A percentile compares a stretch with the other conserved stretches of the same genome.
These are phyloP conservation scores for Diplazon laetatorius DNA, from an alignment of 2,888 invertebrate species.

Conservation along the genomic window DNA sequence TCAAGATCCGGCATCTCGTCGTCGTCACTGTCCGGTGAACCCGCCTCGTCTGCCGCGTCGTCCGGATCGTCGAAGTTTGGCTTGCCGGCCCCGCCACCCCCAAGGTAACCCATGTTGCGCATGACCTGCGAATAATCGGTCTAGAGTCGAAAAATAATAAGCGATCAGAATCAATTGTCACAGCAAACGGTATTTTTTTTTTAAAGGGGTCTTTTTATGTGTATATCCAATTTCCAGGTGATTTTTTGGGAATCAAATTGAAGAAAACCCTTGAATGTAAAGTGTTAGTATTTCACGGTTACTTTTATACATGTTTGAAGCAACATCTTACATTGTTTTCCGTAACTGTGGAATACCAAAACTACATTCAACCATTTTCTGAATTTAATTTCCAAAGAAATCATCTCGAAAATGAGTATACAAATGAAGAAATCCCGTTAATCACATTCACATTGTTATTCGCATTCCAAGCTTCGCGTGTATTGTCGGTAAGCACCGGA, in stretches of 20 bases:
- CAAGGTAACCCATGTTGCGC: constrained; percentile 88
- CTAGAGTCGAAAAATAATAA: constrained; percentile 19
- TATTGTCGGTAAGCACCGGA: background rate
- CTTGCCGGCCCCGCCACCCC: constrained; percentile 85
- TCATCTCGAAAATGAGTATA: no score
- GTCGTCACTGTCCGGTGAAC: constrained; percentile 84
- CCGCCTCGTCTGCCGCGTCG: constrained; percentile 87
- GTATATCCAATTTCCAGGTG: background rate
- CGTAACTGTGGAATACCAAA: no score
- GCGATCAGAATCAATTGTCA: constrained; percentile 22
- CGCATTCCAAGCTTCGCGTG: background rate
- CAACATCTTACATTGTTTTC: no score
- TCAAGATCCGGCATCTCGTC: constrained; percentile 91
- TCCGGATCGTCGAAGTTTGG: constrained; percentile 90
- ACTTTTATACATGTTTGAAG: no score
- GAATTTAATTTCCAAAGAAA: no score
- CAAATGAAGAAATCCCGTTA: no score
- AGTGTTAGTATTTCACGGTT: no score
- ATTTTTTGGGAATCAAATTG: no score
- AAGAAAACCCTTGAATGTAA: no score
- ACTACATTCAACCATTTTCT: no score
- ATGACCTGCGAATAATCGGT: constrained; percentile 85
- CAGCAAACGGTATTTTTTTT: constrained; percentile 12
- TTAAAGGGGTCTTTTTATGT: background rate
- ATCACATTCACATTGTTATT: background rate